phyloP scores from a whole-genome alignment of 1,140 invertebrate species.

The Ceratina japonica region DNA sequence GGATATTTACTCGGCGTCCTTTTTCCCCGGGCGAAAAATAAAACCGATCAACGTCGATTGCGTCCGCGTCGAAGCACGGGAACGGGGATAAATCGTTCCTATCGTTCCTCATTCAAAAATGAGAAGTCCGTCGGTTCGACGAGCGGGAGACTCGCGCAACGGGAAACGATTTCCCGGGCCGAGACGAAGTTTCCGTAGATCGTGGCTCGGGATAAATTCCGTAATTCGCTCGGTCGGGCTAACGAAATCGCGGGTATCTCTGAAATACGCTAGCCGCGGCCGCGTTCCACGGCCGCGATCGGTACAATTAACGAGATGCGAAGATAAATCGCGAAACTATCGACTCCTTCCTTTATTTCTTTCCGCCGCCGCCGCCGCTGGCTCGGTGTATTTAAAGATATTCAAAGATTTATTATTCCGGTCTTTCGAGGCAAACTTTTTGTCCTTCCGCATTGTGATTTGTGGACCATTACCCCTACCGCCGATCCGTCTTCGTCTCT shows the following conservation, averaged over 20 bases:
- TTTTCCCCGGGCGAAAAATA: conserved; percentile 28
- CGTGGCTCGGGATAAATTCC: not conserved
- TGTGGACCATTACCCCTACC: conserved; percentile 53
- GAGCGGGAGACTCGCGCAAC: not conserved
- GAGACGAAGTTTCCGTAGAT: not conserved
- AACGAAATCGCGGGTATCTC: no score
- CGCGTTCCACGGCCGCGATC: no score
- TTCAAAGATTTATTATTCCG: conserved; percentile 59
- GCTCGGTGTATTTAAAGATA: conserved; percentile 57
- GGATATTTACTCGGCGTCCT: conserved; percentile 36
- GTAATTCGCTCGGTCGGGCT: no score
- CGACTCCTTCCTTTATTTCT: not conserved
- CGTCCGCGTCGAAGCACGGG: not conserved
- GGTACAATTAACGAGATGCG: conserved; percentile 11
- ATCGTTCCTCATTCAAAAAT: conserved; percentile 9
- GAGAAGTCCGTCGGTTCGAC: not conserved
- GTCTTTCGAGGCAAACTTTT: conserved; percentile 40
- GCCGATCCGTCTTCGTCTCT: not conserved
- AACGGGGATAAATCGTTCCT: conserved; percentile 37
- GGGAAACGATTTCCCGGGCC: not conserved
- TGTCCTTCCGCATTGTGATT: conserved; percentile 51
- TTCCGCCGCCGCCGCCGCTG: no score
- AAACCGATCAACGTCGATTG: conserved; percentile 36
- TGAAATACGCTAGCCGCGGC: no score
- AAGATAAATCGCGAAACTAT: conserved; percentile 20